Evolutionary conservation across 2,797 vertebrate species (phyloP).

Genomic region (Gallinago nigripennis): DNA sequence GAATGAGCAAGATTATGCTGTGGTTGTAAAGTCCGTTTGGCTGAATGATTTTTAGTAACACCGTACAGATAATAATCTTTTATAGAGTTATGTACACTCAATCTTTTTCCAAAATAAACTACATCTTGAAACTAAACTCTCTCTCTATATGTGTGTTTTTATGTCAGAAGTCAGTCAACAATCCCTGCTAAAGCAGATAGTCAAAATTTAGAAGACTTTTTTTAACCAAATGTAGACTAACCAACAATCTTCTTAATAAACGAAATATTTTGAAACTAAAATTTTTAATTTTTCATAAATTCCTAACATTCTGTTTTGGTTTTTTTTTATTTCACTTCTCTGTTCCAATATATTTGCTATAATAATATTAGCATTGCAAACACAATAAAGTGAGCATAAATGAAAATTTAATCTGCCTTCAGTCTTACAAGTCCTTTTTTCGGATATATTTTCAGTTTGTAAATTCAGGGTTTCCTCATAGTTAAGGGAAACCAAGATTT

Average conservation of each 20-base stretch:
- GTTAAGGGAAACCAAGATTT: not conserved
- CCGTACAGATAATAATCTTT: fast-evolving
- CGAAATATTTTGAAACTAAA: not conserved
- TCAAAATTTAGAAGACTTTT: not conserved
- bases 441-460: not conserved
- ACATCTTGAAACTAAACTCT: not conserved
- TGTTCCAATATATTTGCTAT: not conserved
- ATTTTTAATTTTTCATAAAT: not conserved
- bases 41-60: not conserved
- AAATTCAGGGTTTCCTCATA: not conserved
- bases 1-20: not conserved
- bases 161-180: not conserved
- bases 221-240: not conserved
- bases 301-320: not conserved
- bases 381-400: not conserved
- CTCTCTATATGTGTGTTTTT: not conserved
- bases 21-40: not conserved
- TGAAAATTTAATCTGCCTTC: not conserved
- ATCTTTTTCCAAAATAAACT: not conserved
- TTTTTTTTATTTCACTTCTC: not conserved
- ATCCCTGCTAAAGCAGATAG: not conserved
- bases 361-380: not conserved
- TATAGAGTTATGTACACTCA: not conserved
- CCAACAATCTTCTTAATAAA: not conserved
- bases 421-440: not conserved